phyloP scores from a whole-genome alignment of 2,113 vertebrate species.

The Sylvilagus bachmani region DNA sequence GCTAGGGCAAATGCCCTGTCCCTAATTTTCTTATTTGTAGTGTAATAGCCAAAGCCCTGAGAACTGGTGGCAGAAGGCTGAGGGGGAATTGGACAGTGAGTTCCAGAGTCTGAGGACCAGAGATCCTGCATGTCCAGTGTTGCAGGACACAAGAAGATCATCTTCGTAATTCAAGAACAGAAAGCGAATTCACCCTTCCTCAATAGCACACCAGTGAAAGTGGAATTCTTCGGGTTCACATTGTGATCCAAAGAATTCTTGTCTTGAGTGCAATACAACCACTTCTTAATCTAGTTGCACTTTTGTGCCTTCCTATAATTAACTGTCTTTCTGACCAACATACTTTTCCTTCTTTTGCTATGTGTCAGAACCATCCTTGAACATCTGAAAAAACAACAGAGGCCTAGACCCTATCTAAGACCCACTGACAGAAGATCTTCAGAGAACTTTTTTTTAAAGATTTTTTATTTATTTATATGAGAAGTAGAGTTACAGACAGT shows the following conservation, averaged over 20 bases:
- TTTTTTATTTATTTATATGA: too few species aligned
- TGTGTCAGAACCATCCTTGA: not conserved
- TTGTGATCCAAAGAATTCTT: not conserved
- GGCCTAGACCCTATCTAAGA: not conserved
- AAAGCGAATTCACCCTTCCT: not conserved
- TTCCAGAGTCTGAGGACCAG: not conserved
- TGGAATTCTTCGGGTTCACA: not conserved
- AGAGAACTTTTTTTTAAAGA: not conserved
- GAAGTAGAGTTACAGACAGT: too few species aligned
- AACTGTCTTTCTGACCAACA: not conserved
- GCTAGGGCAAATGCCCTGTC: too few species aligned
- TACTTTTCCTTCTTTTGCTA: not conserved
- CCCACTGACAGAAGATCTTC: not conserved
- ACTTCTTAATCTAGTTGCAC: not conserved
- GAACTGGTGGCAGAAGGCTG: too few species aligned
- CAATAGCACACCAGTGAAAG: not conserved
- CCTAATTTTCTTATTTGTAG: not conserved
- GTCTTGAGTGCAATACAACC: not conserved
- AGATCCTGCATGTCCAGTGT: not conserved
- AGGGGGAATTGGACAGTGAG: not conserved
- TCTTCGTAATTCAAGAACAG: not conserved
- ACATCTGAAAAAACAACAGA: not conserved
- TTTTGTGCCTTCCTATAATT: not conserved
- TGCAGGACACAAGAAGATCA: not conserved
- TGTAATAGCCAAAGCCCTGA: not conserved